Evolutionary conservation across 2,888 invertebrate species (phyloP).

Genomic region (Osmoderma eremita): DNA sequence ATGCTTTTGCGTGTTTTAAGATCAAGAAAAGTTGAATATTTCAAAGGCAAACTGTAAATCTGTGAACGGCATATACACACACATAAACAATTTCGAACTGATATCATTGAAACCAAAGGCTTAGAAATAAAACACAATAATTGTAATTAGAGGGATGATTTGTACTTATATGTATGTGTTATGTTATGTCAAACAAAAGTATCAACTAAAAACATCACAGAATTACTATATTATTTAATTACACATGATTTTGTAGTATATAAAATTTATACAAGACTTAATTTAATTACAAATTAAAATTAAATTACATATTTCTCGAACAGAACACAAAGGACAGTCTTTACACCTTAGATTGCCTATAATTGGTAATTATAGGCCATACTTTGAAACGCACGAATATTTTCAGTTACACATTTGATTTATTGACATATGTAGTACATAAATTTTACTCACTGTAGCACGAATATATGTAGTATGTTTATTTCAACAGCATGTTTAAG

Average conservation of each 20-base stretch:
- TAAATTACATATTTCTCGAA: conserved; percentile 40
- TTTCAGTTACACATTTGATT: conserved; percentile 31
- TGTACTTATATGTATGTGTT: conserved; percentile 40
- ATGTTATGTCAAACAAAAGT: conserved; percentile 29
- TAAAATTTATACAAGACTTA: conserved; percentile 45
- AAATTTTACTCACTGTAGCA: conserved; percentile 28
- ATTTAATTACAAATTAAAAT: conserved; percentile 42
- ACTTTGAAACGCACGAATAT: conserved; percentile 31
- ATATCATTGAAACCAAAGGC: conserved; percentile 18
- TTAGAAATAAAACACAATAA: conserved; percentile 36
- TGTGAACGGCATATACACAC: background rate
- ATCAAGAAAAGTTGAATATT: too few species aligned
- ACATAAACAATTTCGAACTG: conserved; percentile 29
- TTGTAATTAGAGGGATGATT: conserved; percentile 31
- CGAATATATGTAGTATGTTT: conserved; percentile 20
- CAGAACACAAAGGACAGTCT: conserved; percentile 43
- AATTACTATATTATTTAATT: conserved; percentile 43
- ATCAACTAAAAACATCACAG: conserved; percentile 42
- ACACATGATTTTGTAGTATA: conserved; percentile 40
- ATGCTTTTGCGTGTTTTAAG: background rate
- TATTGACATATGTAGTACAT: conserved; percentile 37
- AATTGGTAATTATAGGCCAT: conserved; percentile 25
- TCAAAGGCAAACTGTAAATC: background rate
- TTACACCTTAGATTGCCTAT: conserved; percentile 39
- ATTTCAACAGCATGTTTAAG: conserved; percentile 12